Conservation (phyloP, 2,113 vertebrate species). For the Rattus rattus region DNA sequence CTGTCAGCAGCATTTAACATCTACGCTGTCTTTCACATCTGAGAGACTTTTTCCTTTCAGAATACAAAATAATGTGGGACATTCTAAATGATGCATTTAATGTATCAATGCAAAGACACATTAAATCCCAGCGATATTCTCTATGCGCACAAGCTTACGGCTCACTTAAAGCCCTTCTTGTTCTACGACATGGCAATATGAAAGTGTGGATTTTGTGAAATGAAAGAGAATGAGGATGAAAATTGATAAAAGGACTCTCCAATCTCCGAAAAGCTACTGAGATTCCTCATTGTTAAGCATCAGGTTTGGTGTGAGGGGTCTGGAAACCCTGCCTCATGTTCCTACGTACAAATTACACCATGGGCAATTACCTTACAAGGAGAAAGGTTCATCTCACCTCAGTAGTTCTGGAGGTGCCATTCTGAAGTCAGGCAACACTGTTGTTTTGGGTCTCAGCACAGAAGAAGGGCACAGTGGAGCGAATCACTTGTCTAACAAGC, state of each 20-base stretch:
- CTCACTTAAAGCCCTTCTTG: background rate
- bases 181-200: background rate
- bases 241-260: background rate
- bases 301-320: background rate
- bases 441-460: background rate
- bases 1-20: background rate
- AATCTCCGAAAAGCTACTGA: background rate
- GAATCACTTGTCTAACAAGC: background rate
- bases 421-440: background rate
- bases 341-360: background rate
- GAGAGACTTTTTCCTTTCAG: conserved; percentile 8
- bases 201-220: background rate
- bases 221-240: background rate
- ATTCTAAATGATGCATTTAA: conserved; percentile 1
- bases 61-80: background rate
- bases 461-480: background rate
- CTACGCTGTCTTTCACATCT: background rate
- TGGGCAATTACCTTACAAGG: background rate
- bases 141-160: background rate
- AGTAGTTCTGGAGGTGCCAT: background rate
- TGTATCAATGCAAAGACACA: background rate
- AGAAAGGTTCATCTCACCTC: background rate
- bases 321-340: background rate
- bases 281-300: background rate
- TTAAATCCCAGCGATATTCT: conserved; percentile 1